Evolutionary conservation across 2,888 invertebrate genomes (phyloP), one percentile per base, ranked within the genome.

Genomic region (Tachina lurida): DNA sequence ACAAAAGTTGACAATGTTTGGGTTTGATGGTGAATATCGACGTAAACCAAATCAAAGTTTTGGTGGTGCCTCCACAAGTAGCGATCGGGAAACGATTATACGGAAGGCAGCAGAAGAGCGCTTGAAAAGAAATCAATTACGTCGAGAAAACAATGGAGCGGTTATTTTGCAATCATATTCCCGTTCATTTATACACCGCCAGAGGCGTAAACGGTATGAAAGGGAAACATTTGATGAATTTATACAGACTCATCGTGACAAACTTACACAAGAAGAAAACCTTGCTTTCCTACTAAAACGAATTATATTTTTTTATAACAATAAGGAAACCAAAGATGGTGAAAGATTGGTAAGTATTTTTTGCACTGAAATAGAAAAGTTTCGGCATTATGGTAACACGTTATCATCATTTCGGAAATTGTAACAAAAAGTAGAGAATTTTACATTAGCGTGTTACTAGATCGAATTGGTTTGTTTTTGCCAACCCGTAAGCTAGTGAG

Each of bases 11-110:
- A 70, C 10, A 43, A 95, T 95, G 95, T 95, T 95, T 93, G 95
- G 96, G 90, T 98, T 98, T 92, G 98, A 98, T 92, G 98, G 98
- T 78, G 96, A 98, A 92, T 97, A 96, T 92, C 95, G 97, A 90
- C 95, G 96, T 70, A 96, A 95, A 92, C 98, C 98, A 10, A 95
- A 96, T 90, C 98, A 98, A 93, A 98, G 97, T 93, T 94, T 98
- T 88, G 96, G 97, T 84, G 98, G 98, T 83, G 96, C 96, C n/a
- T 97, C 97, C 90, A 95, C 96, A 87, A 96, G 94, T 87, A 94
- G 94, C 87, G 94, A 95, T 89, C 93, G 95, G 82, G 96, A 97
- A 90, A 92, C 92, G 7, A 90, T 92, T 70, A 94, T 98, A 87
- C 95, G 95, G 80, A 96, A 96, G 91, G 96, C 97, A 62, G 97